Conservation (phyloP, 2,888 invertebrate species). For the Brenthis daphne region DNA sequence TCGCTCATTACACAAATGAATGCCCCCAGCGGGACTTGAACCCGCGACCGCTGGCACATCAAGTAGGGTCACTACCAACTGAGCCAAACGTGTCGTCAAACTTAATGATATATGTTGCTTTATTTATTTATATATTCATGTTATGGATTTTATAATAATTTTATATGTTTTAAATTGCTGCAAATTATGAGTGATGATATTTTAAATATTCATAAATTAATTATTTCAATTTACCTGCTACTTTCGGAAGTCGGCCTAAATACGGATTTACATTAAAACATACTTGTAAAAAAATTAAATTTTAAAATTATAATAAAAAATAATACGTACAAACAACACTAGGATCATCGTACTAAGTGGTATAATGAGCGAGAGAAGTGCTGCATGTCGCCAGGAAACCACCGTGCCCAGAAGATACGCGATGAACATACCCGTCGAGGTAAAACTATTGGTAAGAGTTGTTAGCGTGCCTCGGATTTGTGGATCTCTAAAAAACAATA, state of each 20-base stretch:
- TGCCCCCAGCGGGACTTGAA: too few relatives aligned
- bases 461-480: constrained; percentile 78
- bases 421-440: constrained; percentile 76
- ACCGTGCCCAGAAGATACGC: constrained; percentile 78
- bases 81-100: too few relatives aligned
- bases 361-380: constrained; percentile 72
- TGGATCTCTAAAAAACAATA: constrained; percentile 69
- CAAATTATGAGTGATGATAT: constrained; percentile 1
- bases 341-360: constrained; percentile 77
- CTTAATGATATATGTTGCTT: too few relatives aligned
- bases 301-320: constrained; percentile 1
- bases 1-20: too few relatives aligned
- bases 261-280: too few relatives aligned
- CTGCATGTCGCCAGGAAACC: constrained; percentile 79
- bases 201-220: constrained; percentile 1
- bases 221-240: neutral
- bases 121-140: too few relatives aligned
- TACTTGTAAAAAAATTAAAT: neutral
- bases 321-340: constrained; percentile 74
- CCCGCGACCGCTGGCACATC: too few relatives aligned
- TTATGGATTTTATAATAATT: neutral
- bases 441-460: constrained; percentile 74
- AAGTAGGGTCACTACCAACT: too few relatives aligned
- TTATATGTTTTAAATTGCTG: neutral
- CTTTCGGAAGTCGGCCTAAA: neutral